phyloP scores from a whole-genome alignment of 1,140 invertebrate genomes.

The Drosophila pallidifrons region DNA sequence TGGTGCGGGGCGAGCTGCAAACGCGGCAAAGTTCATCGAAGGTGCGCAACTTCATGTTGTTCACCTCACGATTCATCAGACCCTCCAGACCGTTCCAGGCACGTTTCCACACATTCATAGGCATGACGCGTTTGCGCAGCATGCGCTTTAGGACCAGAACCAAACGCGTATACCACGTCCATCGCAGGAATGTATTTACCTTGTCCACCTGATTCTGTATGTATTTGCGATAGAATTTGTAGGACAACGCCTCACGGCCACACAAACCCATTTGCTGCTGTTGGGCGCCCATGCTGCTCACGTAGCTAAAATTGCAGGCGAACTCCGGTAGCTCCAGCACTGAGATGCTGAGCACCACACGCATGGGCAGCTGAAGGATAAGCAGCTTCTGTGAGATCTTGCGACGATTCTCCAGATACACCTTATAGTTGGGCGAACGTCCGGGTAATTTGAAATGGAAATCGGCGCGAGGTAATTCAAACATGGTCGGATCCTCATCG shows the following conservation, averaged over 20 bases:
- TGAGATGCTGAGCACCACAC: slow-evolving; percentile 87
- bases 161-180: slow-evolving; percentile 85
- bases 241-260: slow-evolving; percentile 66
- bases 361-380: slow-evolving; percentile 88
- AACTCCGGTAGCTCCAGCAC: slow-evolving; percentile 85
- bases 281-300: slow-evolving; percentile 85
- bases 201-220: slow-evolving; percentile 83
- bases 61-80: slow-evolving; percentile 86
- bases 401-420: slow-evolving; percentile 87
- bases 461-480: slow-evolving; percentile 58
- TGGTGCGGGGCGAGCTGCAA: slow-evolving; percentile 78
- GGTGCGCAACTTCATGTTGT: slow-evolving; percentile 85
- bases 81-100: slow-evolving; percentile 83
- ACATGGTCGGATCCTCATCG: slow-evolving; percentile 68
- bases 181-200: slow-evolving; percentile 76
- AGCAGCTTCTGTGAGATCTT: slow-evolving; percentile 86
- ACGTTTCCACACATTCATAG: slow-evolving; percentile 59
- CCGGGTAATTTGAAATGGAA: slow-evolving; percentile 83
- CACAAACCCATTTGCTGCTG: slow-evolving; percentile 83
- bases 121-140: slow-evolving; percentile 76
- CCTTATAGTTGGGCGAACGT: slow-evolving; percentile 86
- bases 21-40: slow-evolving; percentile 86
- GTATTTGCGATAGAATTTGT: slow-evolving; percentile 79
- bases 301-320: slow-evolving; percentile 70
- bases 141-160: slow-evolving; percentile 77